Evolutionary conservation across 2,113 vertebrate species (phyloP).

Genomic region (Isurus oxyrinchus): DNA sequence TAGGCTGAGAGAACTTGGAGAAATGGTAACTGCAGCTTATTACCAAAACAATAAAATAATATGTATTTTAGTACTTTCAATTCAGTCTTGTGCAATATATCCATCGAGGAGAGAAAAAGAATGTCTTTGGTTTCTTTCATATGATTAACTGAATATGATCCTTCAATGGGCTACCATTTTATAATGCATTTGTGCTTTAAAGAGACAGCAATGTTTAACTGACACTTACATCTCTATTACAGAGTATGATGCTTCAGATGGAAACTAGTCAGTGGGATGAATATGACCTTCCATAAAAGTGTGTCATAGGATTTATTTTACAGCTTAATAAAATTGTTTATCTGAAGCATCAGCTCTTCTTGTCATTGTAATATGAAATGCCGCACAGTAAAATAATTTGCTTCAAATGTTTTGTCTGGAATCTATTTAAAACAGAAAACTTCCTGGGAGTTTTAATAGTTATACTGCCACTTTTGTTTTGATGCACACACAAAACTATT

Average conservation of each 20-base stretch:
- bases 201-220: not conserved
- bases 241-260: not conserved
- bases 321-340: not conserved
- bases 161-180: not conserved
- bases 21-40: not conserved
- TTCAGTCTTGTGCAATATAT: not conserved
- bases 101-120: not conserved
- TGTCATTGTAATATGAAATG: not conserved
- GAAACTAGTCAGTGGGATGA: not conserved
- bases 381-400: not conserved
- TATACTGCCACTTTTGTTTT: not conserved
- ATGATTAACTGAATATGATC: not conserved
- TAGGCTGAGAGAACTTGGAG: not conserved
- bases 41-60: slow-evolving; percentile 1
- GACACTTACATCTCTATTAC: not conserved
- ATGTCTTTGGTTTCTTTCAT: not conserved
- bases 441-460: not conserved
- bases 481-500: not conserved
- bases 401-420: not conserved
- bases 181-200: not conserved
- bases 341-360: not conserved
- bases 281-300: not conserved
- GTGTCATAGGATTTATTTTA: not conserved
- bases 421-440: not conserved
- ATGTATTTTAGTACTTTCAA: not conserved